phyloP scores from a whole-genome alignment of 2,888 invertebrate genomes.

The Chesias legatella region DNA sequence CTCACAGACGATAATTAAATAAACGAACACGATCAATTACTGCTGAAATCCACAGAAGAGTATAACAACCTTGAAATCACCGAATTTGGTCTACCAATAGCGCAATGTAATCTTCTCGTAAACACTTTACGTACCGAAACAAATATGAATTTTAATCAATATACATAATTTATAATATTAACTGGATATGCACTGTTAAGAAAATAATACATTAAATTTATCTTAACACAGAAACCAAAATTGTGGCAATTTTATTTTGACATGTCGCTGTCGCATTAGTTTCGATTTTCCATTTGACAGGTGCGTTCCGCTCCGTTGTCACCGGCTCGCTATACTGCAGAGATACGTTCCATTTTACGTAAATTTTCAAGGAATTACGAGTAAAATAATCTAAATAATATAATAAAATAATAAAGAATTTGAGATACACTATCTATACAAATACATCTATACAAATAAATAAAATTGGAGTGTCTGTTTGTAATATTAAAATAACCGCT shows the following conservation, averaged over 20 bases:
- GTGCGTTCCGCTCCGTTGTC: conserved; percentile 34
- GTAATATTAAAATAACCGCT: no score
- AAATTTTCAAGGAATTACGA: no score
- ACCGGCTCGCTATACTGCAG: background rate
- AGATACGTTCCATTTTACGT: conserved; percentile 44
- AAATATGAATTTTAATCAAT: conserved; percentile 29
- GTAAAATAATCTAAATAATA: no score
- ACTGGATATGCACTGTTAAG: conserved; percentile 26
- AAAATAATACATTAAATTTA: conserved; percentile 21
- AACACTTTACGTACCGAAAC: conserved; percentile 52
- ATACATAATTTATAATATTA: conserved; percentile 32
- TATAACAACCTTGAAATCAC: conserved; percentile 66
- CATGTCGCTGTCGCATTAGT: conserved; percentile 28
- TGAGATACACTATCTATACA: no score
- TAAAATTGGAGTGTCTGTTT: no score
- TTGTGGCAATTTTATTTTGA: conserved; percentile 20
- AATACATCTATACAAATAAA: no score
- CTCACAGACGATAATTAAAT: conserved; percentile 60
- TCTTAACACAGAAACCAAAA: conserved; percentile 19
- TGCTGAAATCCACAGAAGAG: conserved; percentile 47
- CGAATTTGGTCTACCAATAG: conserved; percentile 50
- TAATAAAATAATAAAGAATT: no score
- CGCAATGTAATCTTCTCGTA: conserved; percentile 35
- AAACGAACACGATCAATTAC: conserved; percentile 60
- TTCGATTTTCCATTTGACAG: conserved; percentile 32